Percentiles rank a stretch among this genome's conserved stretches.
phyloP scores from a whole-genome alignment of 2,113 vertebrate genomes.

The Sinocyclocheilus rhinocerous region DNA sequence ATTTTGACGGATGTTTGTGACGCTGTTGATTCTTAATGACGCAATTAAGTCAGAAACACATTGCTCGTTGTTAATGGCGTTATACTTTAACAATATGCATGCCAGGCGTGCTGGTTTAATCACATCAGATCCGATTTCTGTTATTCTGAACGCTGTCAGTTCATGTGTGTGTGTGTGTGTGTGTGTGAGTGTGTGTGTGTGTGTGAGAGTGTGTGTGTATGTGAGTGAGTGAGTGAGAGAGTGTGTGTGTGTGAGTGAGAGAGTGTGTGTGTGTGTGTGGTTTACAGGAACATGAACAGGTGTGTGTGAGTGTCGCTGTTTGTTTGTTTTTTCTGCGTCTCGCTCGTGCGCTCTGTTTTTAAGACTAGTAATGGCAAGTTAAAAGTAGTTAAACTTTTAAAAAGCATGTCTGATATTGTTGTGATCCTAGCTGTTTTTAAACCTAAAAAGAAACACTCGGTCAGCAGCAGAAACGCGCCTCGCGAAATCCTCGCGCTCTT shows the following conservation, averaged over 20 bases:
- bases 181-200: too few relatives aligned
- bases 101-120: not conserved
- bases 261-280: not conserved
- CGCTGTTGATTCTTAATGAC: not conserved
- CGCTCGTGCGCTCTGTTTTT: not conserved
- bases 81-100: not conserved
- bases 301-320: not conserved
- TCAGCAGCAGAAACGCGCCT: not conserved
- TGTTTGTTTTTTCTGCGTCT: constrained; percentile 13
- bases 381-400: not conserved
- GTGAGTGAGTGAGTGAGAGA: too few relatives aligned
- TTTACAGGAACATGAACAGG: constrained; percentile 18
- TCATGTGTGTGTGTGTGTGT: not conserved
- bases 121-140: not conserved
- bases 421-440: not conserved
- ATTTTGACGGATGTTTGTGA: not conserved
- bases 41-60: not conserved
- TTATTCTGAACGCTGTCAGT: not conserved
- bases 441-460: not conserved
- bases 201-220: not conserved
- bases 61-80: not conserved
- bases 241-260: too few relatives aligned
- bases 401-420: not conserved
- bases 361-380: not conserved
- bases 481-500: constrained; percentile 45